Base-by-base conservation (phyloP, 2,797 vertebrate genomes). In the Manis crassicaudata region DNA sequence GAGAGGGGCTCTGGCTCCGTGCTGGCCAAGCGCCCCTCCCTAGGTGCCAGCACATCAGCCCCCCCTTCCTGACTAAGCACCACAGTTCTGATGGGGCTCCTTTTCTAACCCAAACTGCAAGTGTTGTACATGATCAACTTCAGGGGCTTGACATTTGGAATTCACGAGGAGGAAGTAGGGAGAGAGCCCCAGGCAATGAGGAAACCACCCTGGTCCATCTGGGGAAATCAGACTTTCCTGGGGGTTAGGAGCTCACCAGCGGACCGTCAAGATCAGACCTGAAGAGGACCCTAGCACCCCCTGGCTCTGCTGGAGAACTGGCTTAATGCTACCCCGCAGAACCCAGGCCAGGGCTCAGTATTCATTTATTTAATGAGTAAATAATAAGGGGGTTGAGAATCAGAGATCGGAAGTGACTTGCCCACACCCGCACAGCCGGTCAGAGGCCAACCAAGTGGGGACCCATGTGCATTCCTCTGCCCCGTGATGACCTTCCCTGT, bases 401-500 rank as follows among this genome's bases (percentile, higher is more conserved):
- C 62, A 21, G 43, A 29, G 46, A 63, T 20, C 60, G 35, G 3
- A 58, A 54, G 27, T 14, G 4, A 40, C 10, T 46, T 27, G 3
- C 32, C 43, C 56, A 52, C 11, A 21, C 18, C 16, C 3, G 21
- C 84, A n/a, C 17, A 83, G 88, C 21, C n/a, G 17, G 37, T 40
- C 18, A 87, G 56, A 73, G 65, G 12, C 67, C 21, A 54, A 32
- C 1, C 5, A 16, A 2, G 27, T 43, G 27, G 37, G 21, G 14
- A 20, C 8, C 23, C 7, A 3, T 18, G 37, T 6, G 2, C 2
- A 0, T 5, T 6, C 11, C 35, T 62, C 6, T 3, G 0, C 13
- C 43, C 18, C 12, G 0, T 16, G 62, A 60, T 14, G 35, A 13
- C 16, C 17, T 12, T 29, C 56, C 23, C 29, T 18, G 52, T 7